phyloP scores from a whole-genome alignment of 1,140 invertebrate genomes.

The Hydropsyche tenuis region DNA sequence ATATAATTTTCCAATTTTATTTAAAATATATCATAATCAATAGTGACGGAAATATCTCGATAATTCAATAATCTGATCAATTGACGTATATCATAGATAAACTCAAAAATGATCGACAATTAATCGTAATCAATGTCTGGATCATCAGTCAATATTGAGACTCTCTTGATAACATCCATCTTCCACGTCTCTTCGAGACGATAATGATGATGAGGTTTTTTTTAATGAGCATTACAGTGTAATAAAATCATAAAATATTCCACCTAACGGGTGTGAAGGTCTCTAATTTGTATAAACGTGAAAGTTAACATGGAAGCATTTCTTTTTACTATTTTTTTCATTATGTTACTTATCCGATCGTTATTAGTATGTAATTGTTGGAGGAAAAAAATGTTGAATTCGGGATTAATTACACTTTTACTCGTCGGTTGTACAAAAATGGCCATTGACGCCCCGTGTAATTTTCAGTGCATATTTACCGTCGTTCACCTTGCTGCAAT shows the following conservation, averaged over 20 bases:
- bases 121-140: too few relatives aligned
- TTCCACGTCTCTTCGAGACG: background rate
- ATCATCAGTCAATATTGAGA: background rate
- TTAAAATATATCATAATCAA: too few relatives aligned
- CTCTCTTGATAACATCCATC: background rate
- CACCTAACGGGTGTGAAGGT: background rate
- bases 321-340: background rate
- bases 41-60: too few relatives aligned
- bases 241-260: too few relatives aligned
- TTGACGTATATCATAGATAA: background rate
- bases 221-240: background rate
- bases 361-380: too few relatives aligned
- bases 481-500: background rate
- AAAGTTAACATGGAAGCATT: background rate
- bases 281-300: background rate
- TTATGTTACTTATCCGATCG: background rate
- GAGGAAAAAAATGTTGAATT: background rate
- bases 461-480: background rate
- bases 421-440: background rate
- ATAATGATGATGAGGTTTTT: background rate
- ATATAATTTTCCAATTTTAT: too few relatives aligned
- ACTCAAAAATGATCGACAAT: background rate
- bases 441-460: slow-evolving; percentile 3
- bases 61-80: background rate
- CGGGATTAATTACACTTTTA: slow-evolving; percentile 6